phyloP scores from a whole-genome alignment of 2,113 vertebrate species.

The Sialia sialis region DNA sequence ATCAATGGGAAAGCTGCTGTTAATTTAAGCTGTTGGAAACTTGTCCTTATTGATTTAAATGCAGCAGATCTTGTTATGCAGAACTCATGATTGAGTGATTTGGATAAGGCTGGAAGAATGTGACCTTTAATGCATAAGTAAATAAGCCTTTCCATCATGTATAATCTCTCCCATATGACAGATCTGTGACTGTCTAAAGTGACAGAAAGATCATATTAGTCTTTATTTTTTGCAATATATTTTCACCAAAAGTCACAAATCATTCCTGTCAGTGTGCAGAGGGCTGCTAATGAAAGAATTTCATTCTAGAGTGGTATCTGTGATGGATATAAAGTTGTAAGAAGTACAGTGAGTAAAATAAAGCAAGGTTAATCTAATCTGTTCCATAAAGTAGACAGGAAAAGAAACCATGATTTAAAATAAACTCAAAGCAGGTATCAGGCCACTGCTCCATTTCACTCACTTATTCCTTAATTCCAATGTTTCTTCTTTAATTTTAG shows the following conservation, averaged over 20 bases:
- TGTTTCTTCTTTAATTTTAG: not conserved
- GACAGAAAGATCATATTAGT: not conserved
- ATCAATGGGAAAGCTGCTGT: not conserved
- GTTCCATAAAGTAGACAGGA: not conserved
- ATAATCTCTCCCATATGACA: not conserved
- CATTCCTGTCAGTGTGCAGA: not conserved
- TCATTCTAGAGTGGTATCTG: not conserved
- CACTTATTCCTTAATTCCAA: not conserved
- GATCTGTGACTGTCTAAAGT: not conserved
- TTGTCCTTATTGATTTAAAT: not conserved
- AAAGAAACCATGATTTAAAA: not conserved
- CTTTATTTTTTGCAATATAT: not conserved
- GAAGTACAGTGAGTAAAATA: not conserved
- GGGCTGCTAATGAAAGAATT: not conserved
- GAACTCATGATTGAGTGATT: not conserved
- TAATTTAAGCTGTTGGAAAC: not conserved
- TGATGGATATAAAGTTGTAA: not conserved
- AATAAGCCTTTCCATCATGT: not conserved
- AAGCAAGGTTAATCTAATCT: not conserved
- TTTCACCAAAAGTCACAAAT: not conserved
- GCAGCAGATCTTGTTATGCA: not conserved
- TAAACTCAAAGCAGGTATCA: not conserved
- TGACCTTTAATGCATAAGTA: conserved; percentile 20
- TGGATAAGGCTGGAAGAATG: not conserved
- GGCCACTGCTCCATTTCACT: not conserved